phyloP scores from a whole-genome alignment of 2,797 vertebrate species.

The Phalloptychus januarius region DNA sequence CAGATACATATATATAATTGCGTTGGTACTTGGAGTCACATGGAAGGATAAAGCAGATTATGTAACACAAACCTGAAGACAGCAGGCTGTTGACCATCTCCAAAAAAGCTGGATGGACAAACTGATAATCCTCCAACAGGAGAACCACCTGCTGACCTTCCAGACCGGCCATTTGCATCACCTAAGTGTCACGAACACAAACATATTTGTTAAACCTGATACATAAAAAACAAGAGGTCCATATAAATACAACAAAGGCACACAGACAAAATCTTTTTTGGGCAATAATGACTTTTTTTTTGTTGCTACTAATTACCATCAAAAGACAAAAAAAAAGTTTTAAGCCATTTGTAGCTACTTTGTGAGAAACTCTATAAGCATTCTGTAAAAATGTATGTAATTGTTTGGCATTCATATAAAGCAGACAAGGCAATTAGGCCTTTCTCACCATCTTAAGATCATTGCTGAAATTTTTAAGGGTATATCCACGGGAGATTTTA shows the following conservation, averaged over 20 bases:
- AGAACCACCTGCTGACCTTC: constrained; percentile 93
- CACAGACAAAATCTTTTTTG: neutral
- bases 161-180: constrained; percentile 91
- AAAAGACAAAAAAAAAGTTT: constrained; percentile 3
- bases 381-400: constrained; percentile 1
- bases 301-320: constrained; percentile 4
- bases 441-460: constrained; percentile 91
- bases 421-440: constrained; percentile 4
- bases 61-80: constrained; percentile 86
- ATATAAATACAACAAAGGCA: neutral
- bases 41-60: neutral
- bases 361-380: constrained; percentile 8
- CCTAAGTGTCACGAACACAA: constrained; percentile 74
- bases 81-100: constrained; percentile 98
- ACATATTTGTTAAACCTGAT: constrained; percentile 4
- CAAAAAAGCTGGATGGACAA: constrained; percentile 89
- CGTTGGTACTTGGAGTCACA: too few relatives aligned
- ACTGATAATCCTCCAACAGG: constrained; percentile 94
- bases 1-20: too few relatives aligned
- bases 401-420: constrained; percentile 5
- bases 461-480: constrained; percentile 91
- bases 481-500: constrained; percentile 90
- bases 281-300: neutral
- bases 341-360: constrained; percentile 10
- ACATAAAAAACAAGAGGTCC: constrained; percentile 7